Evolutionary conservation across 1,140 invertebrate species (phyloP).

Genomic region (Conopomorpha cramerella): DNA sequence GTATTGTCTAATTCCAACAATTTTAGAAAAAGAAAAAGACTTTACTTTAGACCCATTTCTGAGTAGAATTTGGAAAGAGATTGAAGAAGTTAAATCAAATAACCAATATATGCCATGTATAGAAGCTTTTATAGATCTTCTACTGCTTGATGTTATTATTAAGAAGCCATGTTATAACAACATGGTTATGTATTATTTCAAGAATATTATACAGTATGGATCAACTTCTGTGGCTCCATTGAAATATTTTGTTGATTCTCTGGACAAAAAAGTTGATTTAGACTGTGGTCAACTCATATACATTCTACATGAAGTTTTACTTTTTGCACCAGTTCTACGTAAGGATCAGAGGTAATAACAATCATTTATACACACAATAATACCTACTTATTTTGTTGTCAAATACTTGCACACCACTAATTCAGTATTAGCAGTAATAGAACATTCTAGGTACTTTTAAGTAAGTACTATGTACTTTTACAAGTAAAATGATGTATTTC

Average conservation of each 20-base stretch:
- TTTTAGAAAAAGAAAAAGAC: constrained; percentile 10
- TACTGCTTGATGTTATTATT: constrained; percentile 25
- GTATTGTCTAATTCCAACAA: constrained; percentile 15
- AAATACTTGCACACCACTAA: no score
- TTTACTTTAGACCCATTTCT: constrained; percentile 25
- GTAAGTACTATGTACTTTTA: no score
- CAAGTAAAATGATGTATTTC: no score
- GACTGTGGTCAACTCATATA: constrained; percentile 22
- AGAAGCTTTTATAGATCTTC: constrained; percentile 27
- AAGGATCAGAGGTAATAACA: constrained; percentile 36
- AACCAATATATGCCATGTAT: constrained; percentile 34
- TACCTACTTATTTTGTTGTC: constrained; percentile 7
- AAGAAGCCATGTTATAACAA: constrained; percentile 22
- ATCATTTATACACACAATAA: background rate
- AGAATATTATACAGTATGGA: constrained; percentile 31
- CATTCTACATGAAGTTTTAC: constrained; percentile 31
- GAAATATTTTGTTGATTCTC: constrained; percentile 22
- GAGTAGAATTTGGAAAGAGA: constrained; percentile 34
- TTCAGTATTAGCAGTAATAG: no score
- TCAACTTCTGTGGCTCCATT: constrained; percentile 24
- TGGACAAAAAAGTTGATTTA: constrained; percentile 15
- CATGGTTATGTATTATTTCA: constrained; percentile 23
- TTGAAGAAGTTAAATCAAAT: constrained; percentile 38
- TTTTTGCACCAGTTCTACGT: constrained; percentile 24
- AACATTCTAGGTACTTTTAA: no score